Evolutionary conservation across 2,888 invertebrate genomes (phyloP), one percentile per base, ranked within the genome.

Genomic region (Ischnus inquisitorius): DNA sequence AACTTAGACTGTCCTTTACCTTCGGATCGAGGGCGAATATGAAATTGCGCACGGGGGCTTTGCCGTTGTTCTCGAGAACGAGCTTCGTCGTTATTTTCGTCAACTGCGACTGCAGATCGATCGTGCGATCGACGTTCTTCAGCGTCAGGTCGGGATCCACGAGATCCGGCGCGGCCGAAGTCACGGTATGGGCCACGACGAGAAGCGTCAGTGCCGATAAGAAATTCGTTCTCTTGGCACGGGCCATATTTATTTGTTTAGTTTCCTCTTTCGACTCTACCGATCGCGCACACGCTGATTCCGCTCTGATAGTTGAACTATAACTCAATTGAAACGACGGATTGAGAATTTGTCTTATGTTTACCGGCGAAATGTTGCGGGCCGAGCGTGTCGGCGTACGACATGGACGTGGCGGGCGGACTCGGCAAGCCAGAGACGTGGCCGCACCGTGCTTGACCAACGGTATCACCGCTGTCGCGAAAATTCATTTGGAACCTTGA

Each of bases 91-190:
- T 95, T 75, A 97, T 96, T 94, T 98, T 98, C 2, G 98, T 98
- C 82, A 99, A 95, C 94, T 99, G 99, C 6, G 98, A 96, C 5
- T 97, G 95, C 86, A 98, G 94, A 94, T 99, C 98, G 88, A 99
- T 96, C 69, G 96, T 96, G 92, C 98, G 95, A 85, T 98, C 98
- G 22, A 97, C 97, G 95, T 97, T 97, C 93, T 96, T 96, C 85
- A 97, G 95, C 83, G 95, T 94, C 85, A 97, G 90, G 87, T 96
- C 95, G 85, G 94, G 68, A 48, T 91, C 89, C 14, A 91, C 82
- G 60, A 86, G 68, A 51, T 78, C 85, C 46, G 77, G 65, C 1
- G 68, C 79, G 16, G 80, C 64, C 57, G 71, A 80, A n/a, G 41
- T 43, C 19, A 41, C 64, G 3, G 76, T 41, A 10, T 67, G 12